A percentile compares a stretch with the other conserved stretches of the same genome.
phyloP scores from a whole-genome alignment of 2,888 invertebrate genomes.

The Polymixis lichenea region DNA sequence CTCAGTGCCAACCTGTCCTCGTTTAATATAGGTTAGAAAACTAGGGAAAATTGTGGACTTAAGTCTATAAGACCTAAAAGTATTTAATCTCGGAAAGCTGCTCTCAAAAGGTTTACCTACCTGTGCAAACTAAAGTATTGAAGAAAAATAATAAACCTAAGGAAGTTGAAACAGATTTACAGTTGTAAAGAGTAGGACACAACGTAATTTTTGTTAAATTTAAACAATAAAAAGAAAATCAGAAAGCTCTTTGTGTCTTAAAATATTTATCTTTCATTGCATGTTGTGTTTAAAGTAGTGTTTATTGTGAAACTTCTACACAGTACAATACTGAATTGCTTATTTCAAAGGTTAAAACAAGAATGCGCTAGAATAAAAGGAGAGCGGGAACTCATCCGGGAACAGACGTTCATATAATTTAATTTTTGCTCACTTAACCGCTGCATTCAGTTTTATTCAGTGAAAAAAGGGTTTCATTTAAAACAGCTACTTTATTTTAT shows the following conservation, averaged over 20 bases:
- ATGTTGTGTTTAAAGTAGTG: slow-evolving; percentile 1
- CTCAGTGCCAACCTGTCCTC: neutral
- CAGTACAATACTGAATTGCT: neutral
- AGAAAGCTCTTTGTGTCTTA: neutral
- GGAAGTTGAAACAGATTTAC: neutral
- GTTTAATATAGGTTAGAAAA: neutral
- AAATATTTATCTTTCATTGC: slow-evolving; percentile 2
- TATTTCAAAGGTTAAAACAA: neutral
- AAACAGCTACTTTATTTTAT: neutral
- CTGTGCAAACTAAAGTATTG: neutral
- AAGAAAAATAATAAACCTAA: slow-evolving; percentile 3
- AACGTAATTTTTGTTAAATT: slow-evolving; percentile 11
- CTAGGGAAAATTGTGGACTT: neutral
- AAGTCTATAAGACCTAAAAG: neutral
- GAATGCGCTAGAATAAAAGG: slow-evolving; percentile 5
- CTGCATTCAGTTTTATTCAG: neutral
- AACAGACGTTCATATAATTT: slow-evolving; percentile 5
- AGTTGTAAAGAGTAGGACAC: neutral
- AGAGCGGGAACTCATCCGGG: neutral
- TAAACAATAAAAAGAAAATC: neutral
- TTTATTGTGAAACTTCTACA: slow-evolving; percentile 7
- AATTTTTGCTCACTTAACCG: slow-evolving; percentile 5
- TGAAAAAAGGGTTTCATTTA: slow-evolving; percentile 13
- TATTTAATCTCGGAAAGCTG: neutral
- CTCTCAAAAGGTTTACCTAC: neutral